Evolutionary conservation across 1,140 invertebrate genomes (phyloP).

Genomic region (Neuroterus valhalla): DNA sequence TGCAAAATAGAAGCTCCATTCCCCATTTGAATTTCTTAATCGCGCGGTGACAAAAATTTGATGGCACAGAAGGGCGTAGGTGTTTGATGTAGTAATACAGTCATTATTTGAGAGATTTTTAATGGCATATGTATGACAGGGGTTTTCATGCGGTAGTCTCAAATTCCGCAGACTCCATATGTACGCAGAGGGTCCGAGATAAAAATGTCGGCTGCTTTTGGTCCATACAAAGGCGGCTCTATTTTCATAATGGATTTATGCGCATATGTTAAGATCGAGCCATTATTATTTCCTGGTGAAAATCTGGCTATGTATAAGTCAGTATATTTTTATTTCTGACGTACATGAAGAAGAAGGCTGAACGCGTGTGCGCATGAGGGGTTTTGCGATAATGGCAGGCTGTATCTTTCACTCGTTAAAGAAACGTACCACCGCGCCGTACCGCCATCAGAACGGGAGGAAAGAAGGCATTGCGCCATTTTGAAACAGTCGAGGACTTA

Average conservation of each 20-base stretch:
- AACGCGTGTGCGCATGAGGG: slow-evolving; percentile 12
- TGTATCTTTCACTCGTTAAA: slow-evolving; percentile 23
- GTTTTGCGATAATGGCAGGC: slow-evolving; percentile 19
- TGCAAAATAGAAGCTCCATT: slow-evolving; percentile 14
- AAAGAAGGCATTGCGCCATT: slow-evolving; percentile 30
- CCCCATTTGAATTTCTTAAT: not conserved
- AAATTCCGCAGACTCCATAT: slow-evolving; percentile 66
- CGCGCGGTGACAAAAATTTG: slow-evolving; percentile 8
- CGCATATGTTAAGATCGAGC: slow-evolving; percentile 69
- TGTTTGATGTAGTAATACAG: slow-evolving; percentile 40
- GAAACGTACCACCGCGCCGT: not conserved
- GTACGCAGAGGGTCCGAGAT: slow-evolving; percentile 63
- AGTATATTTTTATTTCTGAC: slow-evolving; percentile 12
- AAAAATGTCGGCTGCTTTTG: slow-evolving; percentile 64
- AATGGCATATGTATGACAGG: slow-evolving; percentile 66
- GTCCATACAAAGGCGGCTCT: slow-evolving; percentile 61
- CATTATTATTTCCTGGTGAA: slow-evolving; percentile 59
- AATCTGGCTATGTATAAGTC: slow-evolving; percentile 42
- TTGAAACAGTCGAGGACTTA: slow-evolving; percentile 19
- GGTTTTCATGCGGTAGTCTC: slow-evolving; percentile 57
- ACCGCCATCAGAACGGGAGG: slow-evolving; percentile 10
- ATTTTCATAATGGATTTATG: slow-evolving; percentile 76
- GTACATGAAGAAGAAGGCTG: slow-evolving; percentile 14
- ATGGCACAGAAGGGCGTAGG: slow-evolving; percentile 24
- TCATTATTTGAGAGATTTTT: slow-evolving; percentile 48